Base-by-base conservation (phyloP, 2,113 vertebrate species). In the Cyanoramphus novaezelandiae region DNA sequence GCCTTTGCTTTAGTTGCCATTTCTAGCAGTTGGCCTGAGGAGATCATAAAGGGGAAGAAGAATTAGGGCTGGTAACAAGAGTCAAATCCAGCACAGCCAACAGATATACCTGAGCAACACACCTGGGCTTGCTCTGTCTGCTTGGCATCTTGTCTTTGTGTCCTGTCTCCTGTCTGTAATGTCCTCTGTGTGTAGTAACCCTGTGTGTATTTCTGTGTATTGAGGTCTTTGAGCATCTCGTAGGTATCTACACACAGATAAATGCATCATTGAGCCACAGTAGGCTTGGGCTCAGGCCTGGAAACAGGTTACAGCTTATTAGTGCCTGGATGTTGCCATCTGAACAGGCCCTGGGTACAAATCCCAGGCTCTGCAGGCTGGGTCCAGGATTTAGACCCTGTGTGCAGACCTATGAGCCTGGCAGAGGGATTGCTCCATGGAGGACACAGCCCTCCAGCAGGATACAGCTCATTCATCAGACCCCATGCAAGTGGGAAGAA, bases 211-310 rank as follows among this genome's bases (percentile, higher is more conserved):
- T 71, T 62, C 78, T 78, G 50, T 60, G 46, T 18, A 13, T 11
- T 31, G 65, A 68, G 63, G 28, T 64, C 74, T 74, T 57, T 15
- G 64, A 47, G n/a, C 70, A 16, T 33, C 60, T 49, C 46, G 24
- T 37, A 52, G 57, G 65, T 83, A 7, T 50, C 57, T 49, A 27
- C 31, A 6, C 46, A 15, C 69, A 31, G 29, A 57, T 9, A 68
- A 93, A 43, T 2, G 3, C 27, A 6, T 21, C 37, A 1, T 0
- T 2, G 49, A n/a, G 72, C 52, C 3, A 2, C 3, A 29, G 52
- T 9, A 50, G 90, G 43, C 41, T 63, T 69, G 60, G 55, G 13
- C 23, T 90, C 4, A 23, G 46, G 50, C 25, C 50, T 86, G 71
- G 85, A 39, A 43, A 11, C 2, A 53, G 29, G 27, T n/a, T 49